Evolutionary conservation across 2,797 vertebrate genomes (phyloP), one percentile per base, ranked within the genome.

Genomic region (Scarus forsteni): DNA sequence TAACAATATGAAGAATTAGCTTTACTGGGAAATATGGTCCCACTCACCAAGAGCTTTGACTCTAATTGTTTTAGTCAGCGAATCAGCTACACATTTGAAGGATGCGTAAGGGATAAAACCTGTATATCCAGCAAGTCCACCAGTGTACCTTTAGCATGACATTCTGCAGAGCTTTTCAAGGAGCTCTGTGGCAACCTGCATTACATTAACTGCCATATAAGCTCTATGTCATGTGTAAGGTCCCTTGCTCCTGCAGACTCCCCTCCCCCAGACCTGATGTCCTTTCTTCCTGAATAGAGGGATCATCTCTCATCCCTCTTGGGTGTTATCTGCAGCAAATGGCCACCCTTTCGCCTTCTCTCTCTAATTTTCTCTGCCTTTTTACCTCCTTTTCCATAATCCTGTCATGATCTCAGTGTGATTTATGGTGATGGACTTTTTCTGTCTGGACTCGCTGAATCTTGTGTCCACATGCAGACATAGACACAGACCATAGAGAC

Each of bases 231-330:
- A 67, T 49, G 27, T 11, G 66, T 70, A 54, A 75, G 44, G 60
- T 80, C 60, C 50, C 65, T 53, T 78, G 10, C 38, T 82, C 52
- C 60, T 62, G 59, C 53, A 1, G 35, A 38, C 74, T 58, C 75
- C 74, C 81, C 64, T 79, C 79, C 75, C 83, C 77, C 75, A 79
- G 52, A 79, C 63, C 68, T 60, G 65, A 67, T 71, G 59, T 65
- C 62, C 70, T 81, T 84, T 86, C 73, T 80, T 85, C 66, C 58
- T 56, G 46, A 60, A 11, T 65, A 8, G 15, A 62, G 73, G 62
- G 65, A 65, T 77, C 75, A 72, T 83, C 70, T 34, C 52, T 38
- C 70, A 58, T 88, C 53, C 60, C 61, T 85, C 67, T 60, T 69
- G 46, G 62, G 54, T 75, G 55, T 81, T 80, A 72, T 82, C 66